Conservation (phyloP, 2,113 vertebrate genomes). For the Cephalopholis sonnerati region DNA sequence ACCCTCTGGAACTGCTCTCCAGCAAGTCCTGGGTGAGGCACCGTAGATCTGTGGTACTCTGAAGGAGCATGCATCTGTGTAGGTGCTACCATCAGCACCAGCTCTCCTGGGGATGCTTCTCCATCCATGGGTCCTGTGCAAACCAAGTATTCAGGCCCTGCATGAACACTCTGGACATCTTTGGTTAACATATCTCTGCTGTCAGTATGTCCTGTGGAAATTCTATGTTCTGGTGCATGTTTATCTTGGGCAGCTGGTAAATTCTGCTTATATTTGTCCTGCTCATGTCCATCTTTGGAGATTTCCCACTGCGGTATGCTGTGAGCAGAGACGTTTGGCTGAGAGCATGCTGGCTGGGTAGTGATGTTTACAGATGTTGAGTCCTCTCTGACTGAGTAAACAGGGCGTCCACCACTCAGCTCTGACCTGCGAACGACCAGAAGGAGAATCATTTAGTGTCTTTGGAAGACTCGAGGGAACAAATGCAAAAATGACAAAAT, state of each 20-base stretch:
- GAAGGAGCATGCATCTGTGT: background rate
- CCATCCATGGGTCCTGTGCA: background rate
- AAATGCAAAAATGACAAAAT: background rate
- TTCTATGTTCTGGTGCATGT: background rate
- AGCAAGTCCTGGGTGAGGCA: background rate
- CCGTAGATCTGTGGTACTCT: background rate
- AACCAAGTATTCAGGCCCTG: background rate
- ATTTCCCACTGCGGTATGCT: background rate
- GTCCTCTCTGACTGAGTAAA: slow-evolving; percentile 40
- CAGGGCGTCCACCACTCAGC: background rate
- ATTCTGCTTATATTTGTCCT: background rate
- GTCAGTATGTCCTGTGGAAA: background rate
- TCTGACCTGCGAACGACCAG: slow-evolving; percentile 33
- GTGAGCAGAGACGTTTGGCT: background rate
- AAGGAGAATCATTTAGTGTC: background rate
- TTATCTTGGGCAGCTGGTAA: background rate
- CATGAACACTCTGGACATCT: background rate
- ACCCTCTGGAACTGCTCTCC: background rate
- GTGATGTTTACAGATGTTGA: background rate
- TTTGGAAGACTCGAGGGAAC: background rate
- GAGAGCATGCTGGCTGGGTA: background rate
- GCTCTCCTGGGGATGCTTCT: background rate
- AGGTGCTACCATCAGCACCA: background rate
- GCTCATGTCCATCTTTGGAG: background rate
- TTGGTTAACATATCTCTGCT: background rate